These are phyloP conservation scores for Drosophila dunni DNA, from an alignment of 1,140 invertebrate species.

Conservation along the genomic window DNA sequence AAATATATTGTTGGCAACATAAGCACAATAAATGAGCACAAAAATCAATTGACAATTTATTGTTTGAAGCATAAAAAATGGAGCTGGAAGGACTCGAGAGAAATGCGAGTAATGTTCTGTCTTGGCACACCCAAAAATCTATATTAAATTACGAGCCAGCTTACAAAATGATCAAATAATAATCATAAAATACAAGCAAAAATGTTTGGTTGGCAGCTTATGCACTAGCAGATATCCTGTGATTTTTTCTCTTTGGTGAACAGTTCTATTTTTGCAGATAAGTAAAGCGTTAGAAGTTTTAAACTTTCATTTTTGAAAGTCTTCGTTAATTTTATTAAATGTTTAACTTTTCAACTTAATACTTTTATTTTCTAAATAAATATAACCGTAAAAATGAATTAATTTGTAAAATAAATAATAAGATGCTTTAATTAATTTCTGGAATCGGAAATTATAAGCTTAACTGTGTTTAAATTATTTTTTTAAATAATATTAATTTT, in stretches of 20 bases:
- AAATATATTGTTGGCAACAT: constrained; percentile 59
- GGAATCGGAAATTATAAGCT: too few species aligned
- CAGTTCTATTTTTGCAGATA: background rate
- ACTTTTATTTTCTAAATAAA: too few species aligned
- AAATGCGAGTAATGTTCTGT: background rate
- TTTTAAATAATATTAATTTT: background rate
- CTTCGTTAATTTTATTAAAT: too few species aligned
- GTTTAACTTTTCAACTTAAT: background rate
- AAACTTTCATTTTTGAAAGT: too few species aligned
- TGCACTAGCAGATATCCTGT: constrained; percentile 15
- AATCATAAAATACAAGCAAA: constrained; percentile 62
- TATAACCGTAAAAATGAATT: too few species aligned
- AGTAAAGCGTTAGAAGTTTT: too few species aligned
- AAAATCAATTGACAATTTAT: constrained; percentile 82
- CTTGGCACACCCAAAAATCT: constrained; percentile 55
- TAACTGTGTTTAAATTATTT: too few species aligned
- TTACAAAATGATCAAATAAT: constrained; percentile 75
- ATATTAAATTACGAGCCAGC: constrained; percentile 77
- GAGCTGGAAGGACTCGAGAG: background rate
- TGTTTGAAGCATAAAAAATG: constrained; percentile 73
- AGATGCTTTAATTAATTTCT: too few species aligned
- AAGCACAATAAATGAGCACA: constrained; percentile 70
- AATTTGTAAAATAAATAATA: background rate
- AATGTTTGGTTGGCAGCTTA: background rate
- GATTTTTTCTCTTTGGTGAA: background rate